Base-by-base conservation (phyloP, 2,113 vertebrate genomes). In the Ptychochromis oligacanthus region DNA sequence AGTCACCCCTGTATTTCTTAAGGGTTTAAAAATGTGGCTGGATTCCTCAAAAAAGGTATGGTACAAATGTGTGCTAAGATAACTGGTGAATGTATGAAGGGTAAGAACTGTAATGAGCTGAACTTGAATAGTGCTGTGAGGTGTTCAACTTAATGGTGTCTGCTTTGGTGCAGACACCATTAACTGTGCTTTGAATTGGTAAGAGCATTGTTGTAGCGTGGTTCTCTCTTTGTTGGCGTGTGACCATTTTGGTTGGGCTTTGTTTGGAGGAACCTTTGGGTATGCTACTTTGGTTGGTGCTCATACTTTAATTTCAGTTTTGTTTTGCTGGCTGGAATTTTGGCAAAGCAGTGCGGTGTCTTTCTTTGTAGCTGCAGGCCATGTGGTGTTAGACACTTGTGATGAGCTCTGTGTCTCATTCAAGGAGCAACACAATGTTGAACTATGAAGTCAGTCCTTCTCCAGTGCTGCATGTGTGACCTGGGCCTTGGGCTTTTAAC, bases 61-160 rank as follows among this genome's bases (percentile, higher is more conserved):
- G 4, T 14, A 13, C 12, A 14, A 43, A 11, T 1, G 4, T 13
- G 40, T 43, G 40, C 40, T 13, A 43, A 43, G 11, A 46, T 15
- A 46, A 10, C 38, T 43, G 38, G 62, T 67, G 43, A 67, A 26
- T 85, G 83, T 58, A 22, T 61, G 77, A 40, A 46, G 10, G 75
- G 34, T 49, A 61, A 67, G 64, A 67, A 28, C 40, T 67, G 5
- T 22, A 49, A 28, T 67, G 7, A 80, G 74, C n/a, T n/a, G n/a
- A n/a, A n/a, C n/a, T 11, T 2, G 3, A 18, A 59, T 46, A 26
- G 4, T 67, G 10, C 46, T 46, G 10, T 0, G 36, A 12, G 13
- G 40, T 40, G 40, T 64, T 40, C 5, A 64, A 64, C 5, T 40
- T 24, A 13, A n/a, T 22, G 15, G 61, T 64, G 0, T 40, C 10